Evolutionary conservation across 2,113 vertebrate genomes (phyloP).

Genomic region (Ceuthmochares aereus): DNA sequence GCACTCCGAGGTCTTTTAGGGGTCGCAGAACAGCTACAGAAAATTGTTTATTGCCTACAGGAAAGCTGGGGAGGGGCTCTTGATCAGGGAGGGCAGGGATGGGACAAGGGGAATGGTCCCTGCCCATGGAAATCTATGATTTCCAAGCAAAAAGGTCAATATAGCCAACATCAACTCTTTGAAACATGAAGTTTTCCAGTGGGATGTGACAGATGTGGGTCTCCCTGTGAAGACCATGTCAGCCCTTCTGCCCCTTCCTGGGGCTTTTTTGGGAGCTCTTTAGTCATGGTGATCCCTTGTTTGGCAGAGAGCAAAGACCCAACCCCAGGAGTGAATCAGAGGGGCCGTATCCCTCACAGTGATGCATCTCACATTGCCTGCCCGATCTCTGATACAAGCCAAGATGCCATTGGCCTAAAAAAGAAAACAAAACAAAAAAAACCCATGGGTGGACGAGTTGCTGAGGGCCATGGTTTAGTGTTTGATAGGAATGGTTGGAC

Average conservation of each 20-base stretch:
- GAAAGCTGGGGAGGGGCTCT: too few species aligned
- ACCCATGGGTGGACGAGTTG: too few species aligned
- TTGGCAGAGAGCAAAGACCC: background rate
- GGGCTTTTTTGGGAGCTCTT: background rate
- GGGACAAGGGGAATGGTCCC: too few species aligned
- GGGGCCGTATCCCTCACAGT: accelerated
- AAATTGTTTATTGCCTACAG: background rate
- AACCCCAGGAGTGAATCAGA: background rate
- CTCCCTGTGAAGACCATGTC: background rate
- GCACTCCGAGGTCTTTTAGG: background rate
- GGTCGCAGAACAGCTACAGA: background rate
- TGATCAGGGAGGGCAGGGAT: too few species aligned
- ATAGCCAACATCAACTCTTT: background rate
- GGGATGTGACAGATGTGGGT: background rate
- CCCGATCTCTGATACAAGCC: too few species aligned
- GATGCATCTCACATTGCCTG: background rate
- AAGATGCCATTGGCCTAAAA: too few species aligned
- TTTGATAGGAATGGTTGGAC: too few species aligned
- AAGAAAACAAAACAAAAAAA: too few species aligned
- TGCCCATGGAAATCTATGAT: too few species aligned
- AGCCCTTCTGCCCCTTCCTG: background rate
- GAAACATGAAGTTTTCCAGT: background rate
- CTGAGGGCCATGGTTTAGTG: too few species aligned
- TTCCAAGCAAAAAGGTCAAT: background rate
- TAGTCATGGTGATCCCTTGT: background rate